phyloP scores from a whole-genome alignment of 2,113 vertebrate genomes.

The Mobula hypostoma region DNA sequence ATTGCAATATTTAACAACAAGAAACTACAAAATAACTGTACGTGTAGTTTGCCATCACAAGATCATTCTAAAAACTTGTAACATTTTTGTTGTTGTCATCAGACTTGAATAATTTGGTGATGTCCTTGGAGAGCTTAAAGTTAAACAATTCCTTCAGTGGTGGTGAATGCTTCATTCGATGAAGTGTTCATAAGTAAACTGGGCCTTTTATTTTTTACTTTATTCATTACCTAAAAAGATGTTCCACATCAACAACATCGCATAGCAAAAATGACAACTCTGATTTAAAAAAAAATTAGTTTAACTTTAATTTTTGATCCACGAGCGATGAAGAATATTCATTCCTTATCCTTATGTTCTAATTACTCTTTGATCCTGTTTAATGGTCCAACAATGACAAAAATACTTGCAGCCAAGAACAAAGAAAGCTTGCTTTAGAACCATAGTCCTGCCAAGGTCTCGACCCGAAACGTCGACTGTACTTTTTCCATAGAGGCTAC shows the following conservation, averaged over 20 bases:
- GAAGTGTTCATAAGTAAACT: neutral
- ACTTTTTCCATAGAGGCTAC: too few species aligned
- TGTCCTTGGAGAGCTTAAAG: neutral
- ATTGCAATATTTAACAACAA: conserved; percentile 10
- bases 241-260: neutral
- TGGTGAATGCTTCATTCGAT: neutral
- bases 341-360: neutral
- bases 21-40: too few species aligned
- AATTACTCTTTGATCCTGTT: neutral
- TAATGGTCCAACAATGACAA: neutral
- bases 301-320: neutral
- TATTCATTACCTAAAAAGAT: neutral
- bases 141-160: conserved; percentile 1
- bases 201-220: neutral
- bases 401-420: neutral
- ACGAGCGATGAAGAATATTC: neutral
- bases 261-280: neutral
- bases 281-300: neutral
- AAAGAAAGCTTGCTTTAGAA: neutral
- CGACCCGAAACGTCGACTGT: too few species aligned
- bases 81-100: neutral
- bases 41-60: neutral
- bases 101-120: neutral
- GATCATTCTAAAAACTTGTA: neutral
- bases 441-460: neutral